Base-by-base conservation (phyloP, 2,888 invertebrate species). In the Stenurella melanura region DNA sequence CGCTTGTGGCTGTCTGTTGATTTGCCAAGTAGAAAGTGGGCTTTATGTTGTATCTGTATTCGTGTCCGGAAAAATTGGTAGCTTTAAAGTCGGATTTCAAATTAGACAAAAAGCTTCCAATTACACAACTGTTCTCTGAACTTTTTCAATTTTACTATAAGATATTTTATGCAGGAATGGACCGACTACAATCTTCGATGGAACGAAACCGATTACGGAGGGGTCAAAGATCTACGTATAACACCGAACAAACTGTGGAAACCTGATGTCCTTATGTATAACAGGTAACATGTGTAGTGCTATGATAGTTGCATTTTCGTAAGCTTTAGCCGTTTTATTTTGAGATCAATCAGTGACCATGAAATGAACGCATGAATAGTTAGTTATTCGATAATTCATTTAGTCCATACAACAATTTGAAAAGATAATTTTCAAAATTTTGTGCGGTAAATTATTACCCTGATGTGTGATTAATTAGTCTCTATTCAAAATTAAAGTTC, bases 201-300 rank as follows among this genome's bases (percentile, higher is more conserved):
- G 99, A 97, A 98, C 90, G 96, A 96, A 89, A 93, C 95, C 77
- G 98, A 98, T 87, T 98, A 96, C 89, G 98, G 98, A 56, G 96
- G 96, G 73, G 96, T 99, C 74, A 96, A 96, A 90, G 97, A 96
- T 89, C 93, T 99, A 78, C 93, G 98, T 87, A 96, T 99, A 89
- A 98, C 98, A 81, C 97, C 98, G 70, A 96, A 96, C 90, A 96
- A 96, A 89, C 93, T 99, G 81, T 99, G 99, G 99, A 97, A 96
- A 90, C 99, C 99, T 81, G 99, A 99, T 91, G 97, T 99, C 87
- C 95, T 99, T 83, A 97, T 99, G 96, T 99, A 99, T 91, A 99
- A 99, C 94, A 99, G 98, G 98, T 98, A 92, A 93, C 88, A 89
- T 85, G 88, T 88, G 87, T 88, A 87, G 87, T 87, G 78, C 80